Evolutionary conservation across 1,140 invertebrate genomes (phyloP).

Genomic region (Pristionchus pacificus): DNA sequence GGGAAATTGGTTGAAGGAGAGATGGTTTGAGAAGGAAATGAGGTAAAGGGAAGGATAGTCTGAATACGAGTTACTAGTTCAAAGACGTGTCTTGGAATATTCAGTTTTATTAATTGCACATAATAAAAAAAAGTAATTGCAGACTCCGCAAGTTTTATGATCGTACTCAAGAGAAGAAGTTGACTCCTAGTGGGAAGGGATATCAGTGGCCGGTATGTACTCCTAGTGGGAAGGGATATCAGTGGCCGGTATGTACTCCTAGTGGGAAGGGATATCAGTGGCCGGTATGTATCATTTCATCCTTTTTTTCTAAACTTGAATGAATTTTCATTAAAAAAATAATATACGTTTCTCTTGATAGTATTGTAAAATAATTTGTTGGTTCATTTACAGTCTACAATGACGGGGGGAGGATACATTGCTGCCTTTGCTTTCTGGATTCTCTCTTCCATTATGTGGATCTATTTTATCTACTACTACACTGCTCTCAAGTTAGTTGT

Average conservation of each 20-base stretch:
- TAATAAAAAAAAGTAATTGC: too few species aligned
- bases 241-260: conserved; percentile 43
- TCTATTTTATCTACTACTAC: conserved; percentile 29
- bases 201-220: conserved; percentile 45
- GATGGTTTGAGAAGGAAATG: conserved; percentile 72
- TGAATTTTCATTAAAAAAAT: too few species aligned
- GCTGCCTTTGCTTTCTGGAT: conserved; percentile 43
- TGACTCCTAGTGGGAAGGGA: conserved; percentile 38
- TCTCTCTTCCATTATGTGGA: conserved; percentile 38
- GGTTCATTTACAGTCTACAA: conserved; percentile 33
- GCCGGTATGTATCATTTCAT: conserved; percentile 42
- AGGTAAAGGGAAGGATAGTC: conserved; percentile 47
- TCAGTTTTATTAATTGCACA: too few species aligned
- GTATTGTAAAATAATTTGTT: too few species aligned
- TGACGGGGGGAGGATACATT: conserved; percentile 33
- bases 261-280: conserved; percentile 40
- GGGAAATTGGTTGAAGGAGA: conserved; percentile 67
- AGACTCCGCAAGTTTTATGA: too few species aligned
- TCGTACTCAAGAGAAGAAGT: conserved; percentile 17
- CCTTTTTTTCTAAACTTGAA: too few species aligned
- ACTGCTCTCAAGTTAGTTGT: conserved; percentile 12
- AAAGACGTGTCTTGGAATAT: too few species aligned
- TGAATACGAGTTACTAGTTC: conserved; percentile 63
- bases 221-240: conserved; percentile 32
- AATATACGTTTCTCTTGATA: too few species aligned